Evolutionary conservation across 2,113 vertebrate species (phyloP), one percentile per base, ranked within the genome.

Genomic region (Hepsetus odoe): DNA sequence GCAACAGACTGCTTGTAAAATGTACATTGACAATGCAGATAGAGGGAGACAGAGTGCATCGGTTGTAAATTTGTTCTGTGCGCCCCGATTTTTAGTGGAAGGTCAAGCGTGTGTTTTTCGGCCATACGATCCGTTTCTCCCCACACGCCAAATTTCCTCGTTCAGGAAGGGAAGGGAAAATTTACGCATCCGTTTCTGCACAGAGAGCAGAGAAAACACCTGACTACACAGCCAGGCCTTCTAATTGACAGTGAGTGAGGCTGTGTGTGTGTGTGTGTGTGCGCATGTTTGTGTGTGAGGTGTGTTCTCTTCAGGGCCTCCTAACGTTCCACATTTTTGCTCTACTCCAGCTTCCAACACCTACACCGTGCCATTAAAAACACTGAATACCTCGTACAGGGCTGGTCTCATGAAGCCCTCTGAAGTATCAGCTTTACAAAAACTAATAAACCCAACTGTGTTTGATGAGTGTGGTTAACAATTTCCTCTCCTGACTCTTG

Each of bases 1-100:
- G 75, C 62, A 80, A 33, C 44, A 74, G 69, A 64, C 73, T 85
- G 82, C 76, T 59, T 2, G 64, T 40, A 1, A 74, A 64, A 18
- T 64, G 42, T 16, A 40, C n/a, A 70, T 70, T 76, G 58, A 51
- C 55, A 49, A 74, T 59, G 28, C 83, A 68, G 33, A 49, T 42
- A 62, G 18, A 5, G 44, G 67, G 77, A 80, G 83, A 67, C 9
- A 77, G 42, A 55, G 65, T 22, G 69, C 82, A 78, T 69, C 65
- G 55, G 76, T 80, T 85, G 77, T 76, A 78, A 84, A 81, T 83
- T 86, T 87, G 65, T 77, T 80, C 26, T 38, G 26, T n/a, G 7
- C 59, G 85, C 82, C 70, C 83, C 40, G n/a, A 2, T 35, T 35
- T 51, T 22, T 22, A 22, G 40, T 4, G 58, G 40, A 32, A 32